These are phyloP conservation scores for Macaca fascicularis DNA, from an alignment of 2,113 vertebrate genomes.

Conservation along the genomic window T2T-MFA8v1.1 NC_088381.1:80285501-80286000, in stretches of 20 bases:
- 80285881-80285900: not conserved
- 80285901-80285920: fast-evolving
- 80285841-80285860: fast-evolving
- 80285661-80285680: not conserved
- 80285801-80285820: not conserved
- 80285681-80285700: not conserved
- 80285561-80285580: not conserved
- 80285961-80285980: fast-evolving
- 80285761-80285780: not conserved
- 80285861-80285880: not conserved
- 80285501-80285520: constrained; percentile 43
- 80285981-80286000: not conserved
- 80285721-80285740: too few relatives aligned
- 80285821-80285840: not conserved
- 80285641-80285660: constrained; percentile 23
- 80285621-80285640: fast-evolving
- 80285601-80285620: not conserved
- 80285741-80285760: not conserved
- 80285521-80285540: not conserved
- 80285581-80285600: not conserved
- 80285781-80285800: not conserved
- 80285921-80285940: not conserved
- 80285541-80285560: not conserved
- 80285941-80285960: not conserved
- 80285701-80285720: too few relatives aligned